These are phyloP conservation scores for Myotis lucifugus DNA, from an alignment of 2,113 vertebrate genomes.

Conservation along the genomic window DNA sequence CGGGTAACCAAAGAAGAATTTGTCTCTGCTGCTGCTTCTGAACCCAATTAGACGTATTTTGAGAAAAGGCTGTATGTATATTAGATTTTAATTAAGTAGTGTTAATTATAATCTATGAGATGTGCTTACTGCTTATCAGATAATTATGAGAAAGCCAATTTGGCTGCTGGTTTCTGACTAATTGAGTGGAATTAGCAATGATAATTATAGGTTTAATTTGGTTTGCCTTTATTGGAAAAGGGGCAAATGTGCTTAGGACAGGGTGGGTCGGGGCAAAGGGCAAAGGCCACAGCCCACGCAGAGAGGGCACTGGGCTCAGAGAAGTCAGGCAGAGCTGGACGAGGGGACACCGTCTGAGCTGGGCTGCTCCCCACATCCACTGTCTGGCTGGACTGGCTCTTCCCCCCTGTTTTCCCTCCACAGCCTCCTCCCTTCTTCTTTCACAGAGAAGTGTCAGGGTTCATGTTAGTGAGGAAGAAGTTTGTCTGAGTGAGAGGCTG, in stretches of 20 bases:
- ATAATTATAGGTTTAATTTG: constrained; percentile 91
- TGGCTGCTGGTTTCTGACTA: constrained; percentile 91
- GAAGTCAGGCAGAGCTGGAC: neutral
- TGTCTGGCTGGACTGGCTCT: fast-evolving
- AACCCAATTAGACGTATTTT: constrained; percentile 87
- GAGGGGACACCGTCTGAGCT: fast-evolving
- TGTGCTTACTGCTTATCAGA: constrained; percentile 92
- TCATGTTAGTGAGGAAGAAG: neutral
- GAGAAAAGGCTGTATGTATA: constrained; percentile 87
- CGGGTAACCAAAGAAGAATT: constrained; percentile 59
- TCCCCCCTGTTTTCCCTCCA: neutral
- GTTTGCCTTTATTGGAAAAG: constrained; percentile 85
- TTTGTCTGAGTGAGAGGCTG: neutral
- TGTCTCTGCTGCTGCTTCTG: constrained; percentile 76
- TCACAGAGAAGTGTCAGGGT: neutral
- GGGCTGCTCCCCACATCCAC: no score
- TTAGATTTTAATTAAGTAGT: constrained; percentile 92
- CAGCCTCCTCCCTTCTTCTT: neutral
- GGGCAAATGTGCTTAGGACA: constrained; percentile 71
- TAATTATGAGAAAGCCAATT: constrained; percentile 92
- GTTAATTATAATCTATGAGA: constrained; percentile 93
- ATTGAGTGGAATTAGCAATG: constrained; percentile 92
- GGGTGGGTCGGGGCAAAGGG: neutral
- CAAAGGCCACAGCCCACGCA: neutral
- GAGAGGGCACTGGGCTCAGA: neutral